Conservation (phyloP, 1,140 invertebrate genomes). For the Drosophila arizonae region DNA sequence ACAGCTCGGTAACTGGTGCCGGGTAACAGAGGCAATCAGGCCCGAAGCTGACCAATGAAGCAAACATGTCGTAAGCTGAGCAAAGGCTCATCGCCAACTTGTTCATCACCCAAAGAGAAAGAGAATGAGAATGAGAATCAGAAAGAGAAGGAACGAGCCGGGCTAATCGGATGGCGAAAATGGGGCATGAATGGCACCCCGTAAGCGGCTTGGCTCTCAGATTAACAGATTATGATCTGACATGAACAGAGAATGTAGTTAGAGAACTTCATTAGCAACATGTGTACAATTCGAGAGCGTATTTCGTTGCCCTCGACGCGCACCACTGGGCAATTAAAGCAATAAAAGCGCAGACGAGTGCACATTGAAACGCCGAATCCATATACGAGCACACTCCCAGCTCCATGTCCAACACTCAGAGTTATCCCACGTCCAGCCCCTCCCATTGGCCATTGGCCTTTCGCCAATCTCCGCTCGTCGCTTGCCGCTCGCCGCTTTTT, state of each 20-base stretch:
- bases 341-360: slow-evolving; percentile 74
- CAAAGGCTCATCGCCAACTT: slow-evolving; percentile 16
- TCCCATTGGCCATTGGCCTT: neutral
- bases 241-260: slow-evolving; percentile 69
- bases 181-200: slow-evolving; percentile 14
- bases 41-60: slow-evolving; percentile 16
- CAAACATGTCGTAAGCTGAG: slow-evolving; percentile 32
- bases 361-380: slow-evolving; percentile 64
- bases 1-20: slow-evolving; percentile 7
- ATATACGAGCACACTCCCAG: slow-evolving; percentile 37
- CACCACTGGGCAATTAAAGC: slow-evolving; percentile 74
- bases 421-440: neutral
- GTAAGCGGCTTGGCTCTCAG: slow-evolving; percentile 52
- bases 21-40: slow-evolving; percentile 23
- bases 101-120: slow-evolving; percentile 7
- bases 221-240: slow-evolving; percentile 79
- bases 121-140: neutral
- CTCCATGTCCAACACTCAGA: slow-evolving; percentile 6
- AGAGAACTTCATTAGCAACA: slow-evolving; percentile 58
- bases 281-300: slow-evolving; percentile 51
- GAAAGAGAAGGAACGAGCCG: neutral
- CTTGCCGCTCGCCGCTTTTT: slow-evolving; percentile 1
- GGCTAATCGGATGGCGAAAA: slow-evolving; percentile 29
- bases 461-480: neutral
- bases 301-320: slow-evolving; percentile 55